Base-by-base conservation (phyloP, 2,797 vertebrate species). In the Coccyzus lansbergi region DNA sequence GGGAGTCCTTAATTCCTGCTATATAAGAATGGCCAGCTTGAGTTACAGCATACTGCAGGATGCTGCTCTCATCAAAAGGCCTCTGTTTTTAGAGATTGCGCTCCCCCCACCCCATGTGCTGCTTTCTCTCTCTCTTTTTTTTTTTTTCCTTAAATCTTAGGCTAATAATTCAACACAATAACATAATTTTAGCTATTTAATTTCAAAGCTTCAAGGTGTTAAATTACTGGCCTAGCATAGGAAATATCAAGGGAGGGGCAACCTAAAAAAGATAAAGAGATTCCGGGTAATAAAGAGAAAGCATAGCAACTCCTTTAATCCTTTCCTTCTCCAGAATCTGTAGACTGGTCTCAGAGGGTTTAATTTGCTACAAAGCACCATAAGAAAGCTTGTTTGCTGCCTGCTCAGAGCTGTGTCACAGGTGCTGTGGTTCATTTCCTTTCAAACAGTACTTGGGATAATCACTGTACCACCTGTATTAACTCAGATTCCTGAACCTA, bases 31-130 rank as follows among this genome's bases (percentile, higher is more conserved):
- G 96, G 95, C 92, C 96, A 97, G 98, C 96, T 98, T 98, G 97
- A 98, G 97, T 98, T 98, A 98, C 98, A 97, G 97, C 92, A 74
- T 96, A 93, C 97, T 97, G 96, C 96, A 97, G 96, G 97, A 97
- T 95, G 94, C 96, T 97, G 76, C 97, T 96, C 96, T 98, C 97
- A 98, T 98, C 98, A 98, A 98, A 98, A 98, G 97, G 88, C 91
- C 89, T 98, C 97, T 98, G 96, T 97, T 97, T 98, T 97, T 94
- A 95, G 88, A 95, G 82, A 75, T 84, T 51, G 11, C 20, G 83
- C 79, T 62, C 71, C 51, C 13, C 16, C 80, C 77, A 75, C 20
- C 46, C 21, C 55, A 11, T 77, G 82, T 93, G 20, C 85, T 94
- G 90, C 5, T 10, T 7, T 16, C 9, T 29, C 42, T 16, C 9